Percentiles rank a stretch among this genome's conserved stretches.
Evolutionary conservation across 2,113 vertebrate genomes (phyloP).

Genomic region (Neofelis nebulosa): DNA sequence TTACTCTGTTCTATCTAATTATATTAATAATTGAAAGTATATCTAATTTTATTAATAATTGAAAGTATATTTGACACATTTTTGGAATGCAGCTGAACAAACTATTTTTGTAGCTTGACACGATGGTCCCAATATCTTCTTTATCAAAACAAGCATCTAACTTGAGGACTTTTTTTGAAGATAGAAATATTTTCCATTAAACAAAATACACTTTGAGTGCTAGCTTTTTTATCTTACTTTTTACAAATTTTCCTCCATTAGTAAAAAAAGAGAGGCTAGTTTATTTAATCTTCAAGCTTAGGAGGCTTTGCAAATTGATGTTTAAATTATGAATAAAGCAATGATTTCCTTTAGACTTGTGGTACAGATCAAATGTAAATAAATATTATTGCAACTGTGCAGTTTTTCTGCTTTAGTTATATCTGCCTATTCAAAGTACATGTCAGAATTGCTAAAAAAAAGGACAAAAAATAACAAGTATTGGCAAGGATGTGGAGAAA

Average conservation of each 20-base stretch:
- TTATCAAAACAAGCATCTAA: neutral
- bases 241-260: neutral
- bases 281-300: neutral
- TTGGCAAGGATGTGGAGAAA: neutral
- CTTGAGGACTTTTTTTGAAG: neutral
- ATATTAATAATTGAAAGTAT: neutral
- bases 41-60: conserved; percentile 33
- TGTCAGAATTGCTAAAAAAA: neutral
- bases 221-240: neutral
- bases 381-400: neutral
- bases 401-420: neutral
- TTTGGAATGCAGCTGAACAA: neutral
- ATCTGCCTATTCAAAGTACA: neutral
- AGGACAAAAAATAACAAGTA: neutral
- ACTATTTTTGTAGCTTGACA: neutral
- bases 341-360: neutral
- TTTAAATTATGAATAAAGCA: neutral
- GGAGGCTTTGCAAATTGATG: neutral
- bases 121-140: neutral
- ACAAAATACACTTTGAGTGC: neutral
- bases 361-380: neutral
- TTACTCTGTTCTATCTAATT: neutral
- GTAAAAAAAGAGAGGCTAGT: neutral
- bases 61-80: neutral
- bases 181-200: neutral